Conservation (phyloP, 1,140 invertebrate species). For the Lucilia sericata region DNA sequence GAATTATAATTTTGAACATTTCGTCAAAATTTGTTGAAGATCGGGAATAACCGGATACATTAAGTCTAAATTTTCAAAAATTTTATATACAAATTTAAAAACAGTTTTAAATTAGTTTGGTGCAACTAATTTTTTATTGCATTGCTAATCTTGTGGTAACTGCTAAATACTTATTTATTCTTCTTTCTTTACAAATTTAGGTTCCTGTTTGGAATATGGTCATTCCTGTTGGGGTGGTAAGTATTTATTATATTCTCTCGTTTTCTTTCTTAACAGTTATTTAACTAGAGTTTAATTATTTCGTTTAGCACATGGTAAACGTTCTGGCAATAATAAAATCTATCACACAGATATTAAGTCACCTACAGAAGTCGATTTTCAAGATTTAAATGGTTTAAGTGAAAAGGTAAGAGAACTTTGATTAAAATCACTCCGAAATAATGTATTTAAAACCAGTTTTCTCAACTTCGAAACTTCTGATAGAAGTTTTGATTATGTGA, state of each 20-base stretch:
- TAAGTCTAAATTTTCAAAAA: too few species aligned
- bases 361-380: conserved; percentile 29
- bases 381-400: conserved; percentile 32
- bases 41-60: too few species aligned
- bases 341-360: background rate
- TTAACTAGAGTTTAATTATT: background rate
- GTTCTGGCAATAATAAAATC: conserved; percentile 51
- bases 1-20: too few species aligned
- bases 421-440: background rate
- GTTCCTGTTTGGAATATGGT: conserved; percentile 66
- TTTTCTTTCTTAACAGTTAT: conserved; percentile 2
- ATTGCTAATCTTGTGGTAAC: too few species aligned
- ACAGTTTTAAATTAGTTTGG: too few species aligned
- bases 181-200: conserved; percentile 52
- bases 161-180: background rate
- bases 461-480: too few species aligned
- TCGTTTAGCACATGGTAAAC: conserved; percentile 60
- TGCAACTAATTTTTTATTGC: too few species aligned
- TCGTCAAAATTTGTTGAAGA: too few species aligned
- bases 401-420: background rate
- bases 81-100: too few species aligned
- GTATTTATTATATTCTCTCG: conserved; percentile 49
- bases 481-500: background rate
- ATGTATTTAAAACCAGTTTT: background rate
- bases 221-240: conserved; percentile 66